Percentiles rank a stretch among this genome's conserved stretches.
Evolutionary conservation across 2,888 invertebrate genomes (phyloP).

Genomic region (Formica aserva): DNA sequence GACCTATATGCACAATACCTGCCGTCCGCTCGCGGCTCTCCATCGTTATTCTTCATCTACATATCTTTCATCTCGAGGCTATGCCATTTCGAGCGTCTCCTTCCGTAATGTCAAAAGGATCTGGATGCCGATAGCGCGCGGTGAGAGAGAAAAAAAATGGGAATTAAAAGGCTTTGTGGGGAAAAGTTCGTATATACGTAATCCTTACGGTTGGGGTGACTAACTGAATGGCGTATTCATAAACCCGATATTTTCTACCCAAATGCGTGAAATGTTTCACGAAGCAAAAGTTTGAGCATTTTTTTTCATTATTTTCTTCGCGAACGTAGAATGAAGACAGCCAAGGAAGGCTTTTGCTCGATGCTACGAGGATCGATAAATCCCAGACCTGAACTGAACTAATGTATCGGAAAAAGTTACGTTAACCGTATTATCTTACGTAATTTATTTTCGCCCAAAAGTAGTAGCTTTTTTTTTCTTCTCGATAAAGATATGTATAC

Average conservation of each 20-base stretch:
- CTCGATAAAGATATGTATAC: constrained; percentile 8
- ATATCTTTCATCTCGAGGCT: constrained; percentile 38
- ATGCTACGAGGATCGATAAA: constrained; percentile 36
- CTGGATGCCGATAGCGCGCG: neutral
- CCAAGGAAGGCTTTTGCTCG: constrained; percentile 1
- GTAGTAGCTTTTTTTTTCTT: neutral
- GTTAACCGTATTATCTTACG: constrained; percentile 43
- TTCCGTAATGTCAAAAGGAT: constrained; percentile 23
- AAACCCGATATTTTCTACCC: constrained; percentile 6
- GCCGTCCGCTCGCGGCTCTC: constrained; percentile 9
- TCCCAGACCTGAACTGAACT: constrained; percentile 11
- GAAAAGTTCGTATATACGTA: neutral
- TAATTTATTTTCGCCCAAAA: constrained; percentile 39
- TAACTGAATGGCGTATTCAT: constrained; percentile 16
- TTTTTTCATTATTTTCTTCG: neutral
- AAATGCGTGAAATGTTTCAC: constrained; percentile 6
- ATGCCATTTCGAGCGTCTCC: constrained; percentile 34
- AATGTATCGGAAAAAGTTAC: constrained; percentile 48
- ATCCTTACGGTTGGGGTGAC: neutral
- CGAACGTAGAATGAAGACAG: constrained; percentile 1
- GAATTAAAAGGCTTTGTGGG: neutral
- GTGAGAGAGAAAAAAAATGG: neutral
- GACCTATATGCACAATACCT: constrained; percentile 39
- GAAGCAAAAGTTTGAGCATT: constrained; percentile 3
- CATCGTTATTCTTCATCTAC: constrained; percentile 43